Evolutionary conservation across 2,888 invertebrate genomes (phyloP), one percentile per base, ranked within the genome.

Genomic region (Cephus pygmeus): DNA sequence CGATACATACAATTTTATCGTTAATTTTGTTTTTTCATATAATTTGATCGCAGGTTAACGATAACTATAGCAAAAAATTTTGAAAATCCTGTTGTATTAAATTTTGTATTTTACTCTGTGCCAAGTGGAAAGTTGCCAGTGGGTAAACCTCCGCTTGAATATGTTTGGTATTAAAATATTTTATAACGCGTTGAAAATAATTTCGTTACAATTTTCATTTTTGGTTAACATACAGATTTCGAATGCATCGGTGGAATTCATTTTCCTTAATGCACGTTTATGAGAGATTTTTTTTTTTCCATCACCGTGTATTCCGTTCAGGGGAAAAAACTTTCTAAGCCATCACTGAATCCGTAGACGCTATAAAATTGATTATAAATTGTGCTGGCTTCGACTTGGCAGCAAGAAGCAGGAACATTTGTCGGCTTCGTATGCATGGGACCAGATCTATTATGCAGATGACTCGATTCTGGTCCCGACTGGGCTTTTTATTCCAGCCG

Each of bases 281-380:
- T 56, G 6, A 23, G 23, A 56, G 40, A 56, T 23, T 6, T 23
- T 56, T 56, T 12, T 4, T 3, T 15, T 4, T 1, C 12, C 4
- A 0, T 15, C 40, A 1, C 15, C 23, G 6, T 40, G 15, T 40
- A 23, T 23, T 40, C 40, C 15, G 40, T 56, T 56, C 40, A 1
- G 23, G 15, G 40, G 9, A 15, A 40, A 40, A 40, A 56, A 56
- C 40, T 56, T 56, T 56, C 40, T 56, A 56, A 56, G 40, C 40
- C 40, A 56, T 56, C 40, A 15, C 40, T 56, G 40, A 73, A 12
- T 33, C 31, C 77, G 77, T 77, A 12, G 69, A 69, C 33, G 75
- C 77, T 77, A 77, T 77, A 77, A 77, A 77, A 77, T 77, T 77
- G 77, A 77, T 77, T 77, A 77, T 77, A 77, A 77, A 77, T 77